phyloP scores from a whole-genome alignment of 1,140 invertebrate genomes.

The Anastrepha ludens region DNA sequence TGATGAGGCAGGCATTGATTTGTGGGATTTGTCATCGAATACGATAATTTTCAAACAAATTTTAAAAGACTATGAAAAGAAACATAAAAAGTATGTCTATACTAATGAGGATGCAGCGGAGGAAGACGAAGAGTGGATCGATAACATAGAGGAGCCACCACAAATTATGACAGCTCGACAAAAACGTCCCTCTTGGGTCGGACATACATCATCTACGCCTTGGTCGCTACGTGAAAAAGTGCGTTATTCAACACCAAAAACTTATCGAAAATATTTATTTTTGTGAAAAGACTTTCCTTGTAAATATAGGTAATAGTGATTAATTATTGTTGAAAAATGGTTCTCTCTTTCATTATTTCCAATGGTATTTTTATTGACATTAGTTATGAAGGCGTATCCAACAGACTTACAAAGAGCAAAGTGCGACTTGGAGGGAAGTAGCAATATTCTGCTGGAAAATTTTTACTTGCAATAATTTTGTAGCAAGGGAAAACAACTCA shows the following conservation, averaged over 20 bases:
- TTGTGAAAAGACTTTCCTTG: neutral
- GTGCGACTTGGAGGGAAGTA: too few species aligned
- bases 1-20: conserved; percentile 69
- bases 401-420: too few species aligned
- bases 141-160: conserved; percentile 7
- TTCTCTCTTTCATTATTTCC: too few species aligned
- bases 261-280: conserved; percentile 26
- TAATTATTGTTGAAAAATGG: too few species aligned
- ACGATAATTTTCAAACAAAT: conserved; percentile 15
- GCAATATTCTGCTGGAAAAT: too few species aligned
- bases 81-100: neutral
- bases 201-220: neutral
- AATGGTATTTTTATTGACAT: too few species aligned
- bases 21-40: neutral
- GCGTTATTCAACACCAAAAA: neutral
- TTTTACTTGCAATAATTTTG: too few species aligned
- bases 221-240: neutral
- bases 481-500: too few species aligned
- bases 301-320: neutral
- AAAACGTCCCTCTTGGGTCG: neutral
- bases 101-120: neutral
- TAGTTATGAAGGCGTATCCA: too few species aligned
- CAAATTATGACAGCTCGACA: neutral
- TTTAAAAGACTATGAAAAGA: conserved; percentile 8
- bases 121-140: neutral